A percentile compares a stretch with the other conserved stretches of the same genome.
These are phyloP conservation scores for Paratilapia polleni DNA, from an alignment of 2,113 vertebrate species.

Conservation along the genomic window DNA sequence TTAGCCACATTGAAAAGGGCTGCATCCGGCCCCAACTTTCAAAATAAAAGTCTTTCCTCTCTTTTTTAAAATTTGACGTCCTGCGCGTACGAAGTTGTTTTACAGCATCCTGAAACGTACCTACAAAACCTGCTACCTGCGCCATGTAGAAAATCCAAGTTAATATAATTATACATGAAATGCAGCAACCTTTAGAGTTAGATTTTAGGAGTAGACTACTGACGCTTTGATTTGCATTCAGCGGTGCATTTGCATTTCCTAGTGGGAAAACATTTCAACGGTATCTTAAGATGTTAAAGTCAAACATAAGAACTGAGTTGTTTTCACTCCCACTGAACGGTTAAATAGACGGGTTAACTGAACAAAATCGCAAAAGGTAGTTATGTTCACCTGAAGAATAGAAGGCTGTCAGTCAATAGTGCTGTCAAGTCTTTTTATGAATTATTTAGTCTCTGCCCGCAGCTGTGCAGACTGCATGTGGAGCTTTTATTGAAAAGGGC, in stretches of 20 bases:
- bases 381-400: neutral
- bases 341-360: neutral
- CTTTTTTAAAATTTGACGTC: neutral
- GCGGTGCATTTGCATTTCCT: neutral
- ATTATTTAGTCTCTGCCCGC: neutral
- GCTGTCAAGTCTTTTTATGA: neutral
- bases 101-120: neutral
- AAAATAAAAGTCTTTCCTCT: constrained; percentile 23
- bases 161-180: neutral
- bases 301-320: neutral
- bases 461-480: neutral
- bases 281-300: neutral
- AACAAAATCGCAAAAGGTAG: neutral
- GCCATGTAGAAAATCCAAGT: neutral
- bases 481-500: neutral
- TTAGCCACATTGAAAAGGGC: fast-evolving
- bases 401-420: neutral
- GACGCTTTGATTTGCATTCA: neutral
- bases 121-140: neutral
- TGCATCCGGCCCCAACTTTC: constrained; percentile 28
- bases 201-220: neutral
- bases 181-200: neutral
- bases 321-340: neutral
- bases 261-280: neutral
- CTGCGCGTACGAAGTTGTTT: neutral